Evolutionary conservation across 2,888 invertebrate genomes (phyloP).

Genomic region (Bombylius discolor): DNA sequence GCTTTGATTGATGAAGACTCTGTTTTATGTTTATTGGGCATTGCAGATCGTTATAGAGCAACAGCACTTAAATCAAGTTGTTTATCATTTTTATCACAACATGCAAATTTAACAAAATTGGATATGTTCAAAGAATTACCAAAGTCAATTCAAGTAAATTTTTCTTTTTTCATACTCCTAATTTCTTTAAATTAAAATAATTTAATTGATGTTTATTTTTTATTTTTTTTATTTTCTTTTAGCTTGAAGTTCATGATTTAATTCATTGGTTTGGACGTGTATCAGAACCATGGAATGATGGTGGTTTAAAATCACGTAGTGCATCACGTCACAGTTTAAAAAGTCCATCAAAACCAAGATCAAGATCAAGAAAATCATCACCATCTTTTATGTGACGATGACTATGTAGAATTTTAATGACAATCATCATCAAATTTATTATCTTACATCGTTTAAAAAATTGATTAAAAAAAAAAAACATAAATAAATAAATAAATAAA

Average conservation of each 20-base stretch:
- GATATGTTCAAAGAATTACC: constrained; percentile 31
- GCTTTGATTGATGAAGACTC: constrained; percentile 48
- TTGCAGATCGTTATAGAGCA: constrained; percentile 55
- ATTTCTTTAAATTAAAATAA: neutral
- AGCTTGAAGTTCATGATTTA: constrained; percentile 31
- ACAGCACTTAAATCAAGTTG: constrained; percentile 28
- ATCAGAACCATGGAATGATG: constrained; percentile 31
- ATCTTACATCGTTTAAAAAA: no score
- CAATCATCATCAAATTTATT: neutral
- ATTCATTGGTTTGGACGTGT: constrained; percentile 32
- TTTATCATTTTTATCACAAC: constrained; percentile 29
- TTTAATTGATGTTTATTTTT: neutral
- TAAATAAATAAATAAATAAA: no score
- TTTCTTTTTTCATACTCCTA: neutral
- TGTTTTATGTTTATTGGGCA: constrained; percentile 48
- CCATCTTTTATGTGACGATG: constrained; percentile 28
- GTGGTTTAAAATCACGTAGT: constrained; percentile 17
- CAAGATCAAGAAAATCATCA: constrained; percentile 30
- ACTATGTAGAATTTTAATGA: neutral
- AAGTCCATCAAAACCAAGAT: constrained; percentile 28
- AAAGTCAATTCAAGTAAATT: constrained; percentile 24
- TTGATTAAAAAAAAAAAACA: no score
- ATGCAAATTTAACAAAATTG: constrained; percentile 25
- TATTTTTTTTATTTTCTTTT: neutral
- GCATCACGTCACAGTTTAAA: constrained; percentile 25